Percentiles rank a stretch among this genome's conserved stretches.
Conservation (phyloP, 2,797 vertebrate species). For the Mormyrus proboscirostris region DNA sequence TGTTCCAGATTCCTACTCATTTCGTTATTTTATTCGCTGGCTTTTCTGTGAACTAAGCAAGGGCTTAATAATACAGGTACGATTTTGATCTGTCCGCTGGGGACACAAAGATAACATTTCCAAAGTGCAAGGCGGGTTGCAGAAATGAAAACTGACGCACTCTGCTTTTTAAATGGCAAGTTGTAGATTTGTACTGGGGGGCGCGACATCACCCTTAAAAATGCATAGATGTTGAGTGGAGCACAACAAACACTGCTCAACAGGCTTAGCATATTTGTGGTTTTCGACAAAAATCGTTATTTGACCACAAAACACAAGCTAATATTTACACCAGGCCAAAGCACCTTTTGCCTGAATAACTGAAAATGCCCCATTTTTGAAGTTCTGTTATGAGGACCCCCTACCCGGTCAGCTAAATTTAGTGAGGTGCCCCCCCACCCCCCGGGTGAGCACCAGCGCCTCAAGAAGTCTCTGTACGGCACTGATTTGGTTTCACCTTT, state of each 20-base stretch:
- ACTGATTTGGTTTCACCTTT: neutral
- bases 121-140: neutral
- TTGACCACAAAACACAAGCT: neutral
- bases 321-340: neutral
- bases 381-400: neutral
- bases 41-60: neutral
- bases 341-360: neutral
- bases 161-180: neutral
- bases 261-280: neutral
- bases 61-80: neutral
- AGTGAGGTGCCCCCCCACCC: neutral
- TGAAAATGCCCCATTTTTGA: neutral
- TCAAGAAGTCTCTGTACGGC: neutral
- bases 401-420: neutral
- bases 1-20: neutral
- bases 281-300: neutral
- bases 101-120: conserved; percentile 3
- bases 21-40: neutral
- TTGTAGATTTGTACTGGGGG: neutral
- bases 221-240: neutral
- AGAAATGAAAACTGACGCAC: neutral
- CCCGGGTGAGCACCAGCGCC: neutral
- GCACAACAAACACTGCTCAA: neutral
- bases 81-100: neutral
- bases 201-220: neutral